Evolutionary conservation across 2,888 invertebrate genomes (phyloP).

Genomic region (Drosophila demipolita): DNA sequence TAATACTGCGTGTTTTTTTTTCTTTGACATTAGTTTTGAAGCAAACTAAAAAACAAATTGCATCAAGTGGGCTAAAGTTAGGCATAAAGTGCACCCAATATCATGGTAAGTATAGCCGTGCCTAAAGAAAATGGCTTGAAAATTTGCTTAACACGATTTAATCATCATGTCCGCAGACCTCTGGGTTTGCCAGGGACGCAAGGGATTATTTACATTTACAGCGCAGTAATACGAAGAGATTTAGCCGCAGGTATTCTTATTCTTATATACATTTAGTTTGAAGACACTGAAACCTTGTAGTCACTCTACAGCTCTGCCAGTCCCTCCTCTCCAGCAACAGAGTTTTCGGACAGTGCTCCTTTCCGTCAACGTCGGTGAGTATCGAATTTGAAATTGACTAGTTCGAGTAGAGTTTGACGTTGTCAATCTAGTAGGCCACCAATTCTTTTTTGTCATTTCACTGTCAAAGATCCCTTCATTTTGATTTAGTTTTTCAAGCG

Average conservation of each 20-base stretch:
- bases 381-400: slow-evolving; percentile 26
- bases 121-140: not conserved
- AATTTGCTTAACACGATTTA: not conserved
- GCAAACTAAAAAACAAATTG: slow-evolving; percentile 1
- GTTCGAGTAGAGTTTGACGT: slow-evolving; percentile 22
- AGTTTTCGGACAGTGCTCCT: slow-evolving; percentile 33
- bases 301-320: slow-evolving; percentile 9
- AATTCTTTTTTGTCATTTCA: slow-evolving; percentile 3
- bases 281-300: not conserved
- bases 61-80: not conserved
- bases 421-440: slow-evolving; percentile 47
- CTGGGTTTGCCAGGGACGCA: slow-evolving; percentile 7
- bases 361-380: slow-evolving; percentile 39
- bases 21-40: slow-evolving; percentile 4
- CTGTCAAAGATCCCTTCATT: slow-evolving; percentile 59
- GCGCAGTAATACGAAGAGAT: slow-evolving; percentile 14
- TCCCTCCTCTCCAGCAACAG: slow-evolving; percentile 1
- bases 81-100: not conserved
- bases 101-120: slow-evolving; percentile 36
- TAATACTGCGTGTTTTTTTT: slow-evolving; percentile 18
- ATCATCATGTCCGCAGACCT: slow-evolving; percentile 19
- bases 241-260: slow-evolving; percentile 30
- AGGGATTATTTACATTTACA: slow-evolving; percentile 40
- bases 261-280: too few species aligned
- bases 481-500: slow-evolving; percentile 23